A percentile compares a stretch with the other conserved stretches of the same genome.
phyloP scores from a whole-genome alignment of 2,797 vertebrate species.

The Ctenopoma kingsleyae region DNA sequence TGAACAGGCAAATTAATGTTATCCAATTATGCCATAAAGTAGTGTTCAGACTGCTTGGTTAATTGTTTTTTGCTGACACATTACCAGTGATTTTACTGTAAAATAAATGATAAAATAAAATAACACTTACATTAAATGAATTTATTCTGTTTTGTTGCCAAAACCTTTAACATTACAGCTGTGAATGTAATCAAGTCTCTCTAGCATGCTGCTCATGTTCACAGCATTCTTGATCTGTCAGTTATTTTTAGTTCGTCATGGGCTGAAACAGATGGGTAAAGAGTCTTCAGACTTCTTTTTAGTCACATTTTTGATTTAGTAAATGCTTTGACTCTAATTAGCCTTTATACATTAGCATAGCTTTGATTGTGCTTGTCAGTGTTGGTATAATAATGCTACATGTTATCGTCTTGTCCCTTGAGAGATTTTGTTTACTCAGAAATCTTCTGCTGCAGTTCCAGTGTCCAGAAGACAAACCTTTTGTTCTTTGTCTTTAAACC shows the following conservation, averaged over 20 bases:
- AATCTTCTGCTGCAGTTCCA: slow-evolving; percentile 7
- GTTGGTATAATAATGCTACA: slow-evolving; percentile 4
- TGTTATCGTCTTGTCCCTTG: slow-evolving; percentile 2
- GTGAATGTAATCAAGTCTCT: slow-evolving; percentile 17
- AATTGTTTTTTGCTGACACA: background rate
- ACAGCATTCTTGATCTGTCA: slow-evolving; percentile 3
- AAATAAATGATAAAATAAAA: background rate
- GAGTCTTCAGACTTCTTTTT: slow-evolving; percentile 19
- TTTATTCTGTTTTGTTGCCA: background rate
- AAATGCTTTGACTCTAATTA: slow-evolving; percentile 60
- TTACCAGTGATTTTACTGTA: background rate
- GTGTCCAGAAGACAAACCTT: slow-evolving; percentile 26
- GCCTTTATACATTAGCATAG: slow-evolving; percentile 20
- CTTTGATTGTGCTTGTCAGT: slow-evolving; percentile 8
- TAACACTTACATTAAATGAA: background rate
- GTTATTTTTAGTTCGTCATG: slow-evolving; percentile 33
- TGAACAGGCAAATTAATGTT: background rate
- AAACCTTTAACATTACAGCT: slow-evolving; percentile 10
- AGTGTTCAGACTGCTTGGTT: background rate
- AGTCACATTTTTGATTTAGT: slow-evolving; percentile 46
- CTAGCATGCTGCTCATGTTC: slow-evolving; percentile 25
- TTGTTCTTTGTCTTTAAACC: slow-evolving; percentile 49
- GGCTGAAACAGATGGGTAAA: slow-evolving; percentile 29
- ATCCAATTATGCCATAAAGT: background rate
- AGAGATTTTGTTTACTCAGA: slow-evolving; percentile 1